These are phyloP conservation scores for Papilio protenor DNA, from an alignment of 2,888 invertebrate genomes.

Conservation along the genomic window DNA sequence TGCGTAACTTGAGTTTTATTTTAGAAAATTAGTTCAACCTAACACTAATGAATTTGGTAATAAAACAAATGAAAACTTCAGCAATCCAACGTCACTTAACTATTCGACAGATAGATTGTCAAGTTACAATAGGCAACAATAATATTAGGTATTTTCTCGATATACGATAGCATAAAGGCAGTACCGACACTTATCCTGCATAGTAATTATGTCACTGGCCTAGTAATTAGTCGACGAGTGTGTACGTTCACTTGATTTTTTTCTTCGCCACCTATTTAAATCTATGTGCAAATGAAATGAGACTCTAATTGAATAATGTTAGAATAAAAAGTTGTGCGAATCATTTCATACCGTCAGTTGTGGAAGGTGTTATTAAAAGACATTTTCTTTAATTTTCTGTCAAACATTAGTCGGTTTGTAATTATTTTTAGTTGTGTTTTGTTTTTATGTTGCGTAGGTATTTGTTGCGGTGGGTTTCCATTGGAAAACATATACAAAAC, in stretches of 20 bases:
- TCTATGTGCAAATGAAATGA: constrained; percentile 51
- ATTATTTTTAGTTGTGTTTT: constrained; percentile 46
- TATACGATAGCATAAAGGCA: constrained; percentile 53
- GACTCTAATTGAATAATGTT: constrained; percentile 52
- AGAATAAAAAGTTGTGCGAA: constrained; percentile 51
- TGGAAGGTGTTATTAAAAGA: constrained; percentile 62
- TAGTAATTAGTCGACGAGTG: constrained; percentile 63
- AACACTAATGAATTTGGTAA: too few relatives aligned
- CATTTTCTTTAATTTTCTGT: constrained; percentile 61
- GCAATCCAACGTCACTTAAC: too few relatives aligned
- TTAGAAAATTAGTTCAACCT: too few relatives aligned
- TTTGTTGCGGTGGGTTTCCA: not conserved
- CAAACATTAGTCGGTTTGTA: constrained; percentile 57
- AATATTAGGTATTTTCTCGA: constrained; percentile 50
- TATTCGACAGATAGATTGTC: not conserved
- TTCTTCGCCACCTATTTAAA: constrained; percentile 59
- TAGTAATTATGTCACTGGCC: constrained; percentile 71
- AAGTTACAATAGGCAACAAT: not conserved
- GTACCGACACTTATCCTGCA: constrained; percentile 54
- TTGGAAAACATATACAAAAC: not conserved
- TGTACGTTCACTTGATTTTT: constrained; percentile 56
- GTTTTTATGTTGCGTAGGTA: not conserved
- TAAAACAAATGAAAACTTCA: too few relatives aligned
- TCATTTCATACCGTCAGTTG: constrained; percentile 48
- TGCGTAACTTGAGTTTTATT: too few relatives aligned